Percentiles rank a stretch among this genome's conserved stretches.
Evolutionary conservation across 1,140 invertebrate species (phyloP).

Genomic region (Drosophila saltans): DNA sequence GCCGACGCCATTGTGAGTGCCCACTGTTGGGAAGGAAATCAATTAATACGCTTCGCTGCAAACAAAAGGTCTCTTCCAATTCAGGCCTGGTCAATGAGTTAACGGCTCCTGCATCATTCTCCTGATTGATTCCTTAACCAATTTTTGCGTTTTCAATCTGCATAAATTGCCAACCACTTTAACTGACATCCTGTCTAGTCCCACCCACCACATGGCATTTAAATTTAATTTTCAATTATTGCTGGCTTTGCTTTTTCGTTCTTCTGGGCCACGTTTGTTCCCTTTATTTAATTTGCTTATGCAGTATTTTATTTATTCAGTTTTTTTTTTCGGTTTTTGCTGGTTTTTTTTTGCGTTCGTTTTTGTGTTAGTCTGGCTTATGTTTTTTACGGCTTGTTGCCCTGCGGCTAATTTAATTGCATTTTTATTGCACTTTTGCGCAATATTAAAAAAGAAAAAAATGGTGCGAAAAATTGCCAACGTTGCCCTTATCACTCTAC

Average conservation of each 20-base stretch:
- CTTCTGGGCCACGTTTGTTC: conserved; percentile 31
- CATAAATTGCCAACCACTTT: conserved; percentile 55
- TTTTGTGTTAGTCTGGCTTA: conserved; percentile 8
- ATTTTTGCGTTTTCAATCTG: conserved; percentile 58
- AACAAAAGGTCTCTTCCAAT: conserved; percentile 23
- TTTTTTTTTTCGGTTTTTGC: not conserved
- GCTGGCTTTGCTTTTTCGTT: conserved; percentile 45
- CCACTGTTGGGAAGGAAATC: conserved; percentile 29
- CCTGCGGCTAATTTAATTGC: conserved; percentile 78
- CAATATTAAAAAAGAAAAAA: conserved; percentile 27
- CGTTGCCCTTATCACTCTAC: conserved; percentile 3
- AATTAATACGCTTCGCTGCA: conserved; percentile 63
- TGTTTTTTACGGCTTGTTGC: conserved; percentile 51
- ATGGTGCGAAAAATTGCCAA: conserved; percentile 29
- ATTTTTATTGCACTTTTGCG: conserved; percentile 73
- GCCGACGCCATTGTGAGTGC: not conserved
- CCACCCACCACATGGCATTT: conserved; percentile 27
- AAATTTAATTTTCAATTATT: conserved; percentile 79
- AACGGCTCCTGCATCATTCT: conserved; percentile 20
- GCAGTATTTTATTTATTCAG: conserved; percentile 41
- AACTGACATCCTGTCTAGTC: not conserved
- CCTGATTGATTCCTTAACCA: conserved; percentile 64
- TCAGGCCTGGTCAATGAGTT: conserved; percentile 16
- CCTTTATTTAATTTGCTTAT: conserved; percentile 65
- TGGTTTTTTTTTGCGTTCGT: conserved; percentile 31